Evolutionary conservation across 2,888 invertebrate genomes (phyloP).

Genomic region (Boloria euphrosyne): DNA sequence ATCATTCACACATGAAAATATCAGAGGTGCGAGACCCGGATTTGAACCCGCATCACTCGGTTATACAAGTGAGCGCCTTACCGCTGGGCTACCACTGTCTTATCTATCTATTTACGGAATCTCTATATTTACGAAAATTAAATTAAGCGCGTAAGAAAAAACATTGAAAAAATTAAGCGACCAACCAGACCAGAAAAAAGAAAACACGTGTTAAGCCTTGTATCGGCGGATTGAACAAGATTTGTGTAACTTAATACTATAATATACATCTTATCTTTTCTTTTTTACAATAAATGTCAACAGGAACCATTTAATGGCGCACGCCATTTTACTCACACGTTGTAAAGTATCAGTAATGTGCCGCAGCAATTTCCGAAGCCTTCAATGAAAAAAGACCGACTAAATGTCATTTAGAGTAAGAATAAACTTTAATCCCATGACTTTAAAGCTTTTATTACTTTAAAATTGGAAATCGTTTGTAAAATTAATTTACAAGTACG

Average conservation of each 20-base stretch:
- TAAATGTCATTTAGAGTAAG: not conserved
- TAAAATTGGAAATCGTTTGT: not conserved
- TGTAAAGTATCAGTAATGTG: conserved; percentile 30
- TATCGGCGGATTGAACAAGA: not conserved
- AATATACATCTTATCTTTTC: conserved; percentile 10
- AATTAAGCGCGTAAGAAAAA: too few species aligned
- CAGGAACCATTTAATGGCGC: conserved; percentile 24
- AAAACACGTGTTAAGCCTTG: too few species aligned
- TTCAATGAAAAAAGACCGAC: conserved; percentile 32
- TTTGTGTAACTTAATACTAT: conserved; percentile 1
- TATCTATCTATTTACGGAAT: too few species aligned
- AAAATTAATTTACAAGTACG: not conserved
- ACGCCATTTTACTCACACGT: conserved; percentile 28
- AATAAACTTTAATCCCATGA: not conserved
- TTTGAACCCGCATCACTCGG: too few species aligned
- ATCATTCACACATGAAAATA: too few species aligned
- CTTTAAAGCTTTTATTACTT: not conserved
- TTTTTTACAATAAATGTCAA: conserved; percentile 27
- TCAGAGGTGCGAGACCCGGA: too few species aligned
- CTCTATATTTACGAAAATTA: too few species aligned
- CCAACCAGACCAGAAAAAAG: too few species aligned
- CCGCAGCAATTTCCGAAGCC: conserved; percentile 28
- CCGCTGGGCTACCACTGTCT: too few species aligned
- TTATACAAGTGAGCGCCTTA: too few species aligned
- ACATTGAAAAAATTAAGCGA: too few species aligned